Evolutionary conservation across 2,888 invertebrate genomes (phyloP), one percentile per base, ranked within the genome.

Genomic region (Lutraria lutraria): DNA sequence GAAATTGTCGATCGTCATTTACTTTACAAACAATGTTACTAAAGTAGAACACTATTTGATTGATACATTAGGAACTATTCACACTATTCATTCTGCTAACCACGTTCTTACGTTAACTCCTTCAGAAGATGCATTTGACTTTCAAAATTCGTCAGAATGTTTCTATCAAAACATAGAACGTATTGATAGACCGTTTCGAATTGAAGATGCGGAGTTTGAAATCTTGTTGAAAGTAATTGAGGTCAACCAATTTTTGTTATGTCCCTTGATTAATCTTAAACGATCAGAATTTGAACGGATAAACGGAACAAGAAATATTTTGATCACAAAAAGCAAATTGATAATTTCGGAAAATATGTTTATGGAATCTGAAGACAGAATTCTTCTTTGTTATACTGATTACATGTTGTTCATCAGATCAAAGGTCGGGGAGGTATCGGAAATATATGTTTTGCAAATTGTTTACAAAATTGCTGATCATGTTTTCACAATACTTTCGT

Each of bases 401-500:
- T 80, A 31, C 19, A 56, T 31, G 15, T 15, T 15, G 25, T 21
- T 19, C 2, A n/a, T 31, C 19, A 31, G n/a, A 56, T 31, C n/a
- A 19, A 12, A 13, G 13, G 34, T 80, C 15, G 21, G 2, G 12
- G 56, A 68, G 12, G 63, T 12, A 68, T n/a, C 25, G 3, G 12
- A 12, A 25, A 21, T 54, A 34, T 8, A 76, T 21, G 21, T 25
- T 31, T 72, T 83, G 15, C 43, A 53, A 19, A 21, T 43, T 31
- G 13, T 79, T 21, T 89, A 89, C 54, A 85, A 85, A 34, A 84
- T 85, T 8, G 87, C 89, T 54, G 87, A 87, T 63, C 76, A 88
- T 29, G 52, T 89, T 8, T 90, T 88, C 43, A 88, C 89, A 16
- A 56, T 82, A 34, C 43, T 93, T 21, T 94, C 94, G 4, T 63